Evolutionary conservation across 1,140 invertebrate species (phyloP), one percentile per base, ranked within the genome.

Genomic region (Pogonus chalceus): DNA sequence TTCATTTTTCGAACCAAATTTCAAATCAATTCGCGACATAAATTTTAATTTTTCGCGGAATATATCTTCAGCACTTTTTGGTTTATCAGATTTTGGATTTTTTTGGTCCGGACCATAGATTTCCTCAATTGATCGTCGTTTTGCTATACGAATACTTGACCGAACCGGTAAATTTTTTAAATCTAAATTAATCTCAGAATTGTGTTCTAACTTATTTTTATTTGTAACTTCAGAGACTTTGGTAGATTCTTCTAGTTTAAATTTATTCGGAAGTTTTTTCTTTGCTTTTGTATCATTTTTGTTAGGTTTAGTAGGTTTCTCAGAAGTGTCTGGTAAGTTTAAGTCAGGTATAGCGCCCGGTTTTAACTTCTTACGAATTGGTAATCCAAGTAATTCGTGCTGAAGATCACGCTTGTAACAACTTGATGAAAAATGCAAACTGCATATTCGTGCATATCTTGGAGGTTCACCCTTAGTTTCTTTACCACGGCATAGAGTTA

Each of bases 371-470:
- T 68, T 72, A 55, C 76, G 65, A 56, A 72, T 66, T 56, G 76
- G 76, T 56, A 76, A 65, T 16, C 74, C 76, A 21, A 76, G 69
- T 48, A 76, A 68, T 55, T 76, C 68, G 63, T 76, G 75, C 64
- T 76, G 73, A 60, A 76, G 66, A 64, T 77, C 75, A 58, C 75
- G 71, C 61, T 75, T 72, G 61, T 77, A 77, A 24, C 69, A 74
- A 18, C 72, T 68, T 49, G 67, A 63, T 10, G 72, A 73, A 53
- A 78, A 78, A 61, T 78, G 76, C 20, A 72, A 63, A 49, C 75
- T 77, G 55, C 76, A 78, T 48, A 78, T 72, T 16, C 76, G 68
- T 2, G 75, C 49, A 70, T 77, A 57, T 68, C 67, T 58, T 69
- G 75, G 57, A 22, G 73, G 49, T 56, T 43, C 20, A 20, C 47